These are phyloP conservation scores for Monoplex corrugatus DNA, from an alignment of 2,888 invertebrate genomes.

Conservation along the genomic window DNA sequence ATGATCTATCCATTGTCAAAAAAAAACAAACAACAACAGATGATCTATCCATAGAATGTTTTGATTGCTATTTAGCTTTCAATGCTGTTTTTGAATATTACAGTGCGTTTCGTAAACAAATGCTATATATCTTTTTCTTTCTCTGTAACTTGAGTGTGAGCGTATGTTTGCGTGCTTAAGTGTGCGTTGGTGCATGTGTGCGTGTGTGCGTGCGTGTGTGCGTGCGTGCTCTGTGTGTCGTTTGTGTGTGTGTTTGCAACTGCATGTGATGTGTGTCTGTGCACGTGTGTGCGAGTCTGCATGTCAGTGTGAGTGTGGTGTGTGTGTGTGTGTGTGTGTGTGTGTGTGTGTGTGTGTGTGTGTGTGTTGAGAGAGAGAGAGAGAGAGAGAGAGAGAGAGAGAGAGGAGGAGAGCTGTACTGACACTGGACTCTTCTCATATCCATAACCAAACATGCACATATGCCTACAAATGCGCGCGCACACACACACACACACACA, in stretches of 20 bases:
- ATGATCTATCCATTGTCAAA: too few relatives aligned
- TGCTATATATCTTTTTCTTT: too few relatives aligned
- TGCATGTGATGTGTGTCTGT: background rate
- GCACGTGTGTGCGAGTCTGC: background rate
- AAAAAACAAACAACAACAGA: background rate
- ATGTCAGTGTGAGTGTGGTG: background rate
- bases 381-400: too few relatives aligned
- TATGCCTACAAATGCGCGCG: background rate
- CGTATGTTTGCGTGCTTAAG: too few relatives aligned
- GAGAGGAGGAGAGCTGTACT: too few relatives aligned
- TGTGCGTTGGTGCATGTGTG: background rate
- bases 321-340: background rate
- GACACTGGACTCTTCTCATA: too few relatives aligned
- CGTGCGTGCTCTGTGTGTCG: background rate
- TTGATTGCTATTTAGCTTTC: background rate
- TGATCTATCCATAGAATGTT: background rate
- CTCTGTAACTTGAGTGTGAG: too few relatives aligned
- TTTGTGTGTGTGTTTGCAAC: too few relatives aligned
- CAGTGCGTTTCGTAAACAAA: too few relatives aligned
- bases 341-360: background rate
- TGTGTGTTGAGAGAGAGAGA: too few relatives aligned
- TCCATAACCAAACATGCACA: background rate
- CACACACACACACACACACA: slow-evolving; percentile 27
- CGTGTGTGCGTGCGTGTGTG: background rate
- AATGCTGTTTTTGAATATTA: background rate